Evolutionary conservation across 92 coral and sea anemone species (phyloP).

Genomic region (Paragorgia papillata): DNA sequence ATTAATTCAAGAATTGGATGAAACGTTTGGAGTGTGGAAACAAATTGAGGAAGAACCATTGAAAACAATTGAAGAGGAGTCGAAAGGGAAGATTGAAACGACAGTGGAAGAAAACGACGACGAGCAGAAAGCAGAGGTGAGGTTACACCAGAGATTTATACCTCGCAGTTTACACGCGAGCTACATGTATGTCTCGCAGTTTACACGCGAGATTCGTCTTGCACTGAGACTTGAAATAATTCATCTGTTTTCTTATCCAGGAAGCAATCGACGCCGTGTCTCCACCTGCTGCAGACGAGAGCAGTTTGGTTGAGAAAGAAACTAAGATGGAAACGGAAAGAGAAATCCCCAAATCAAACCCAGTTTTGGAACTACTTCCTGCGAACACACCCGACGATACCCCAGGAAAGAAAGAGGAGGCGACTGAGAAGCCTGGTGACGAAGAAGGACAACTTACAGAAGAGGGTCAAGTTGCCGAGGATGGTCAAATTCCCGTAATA

Average conservation of each 20-base stretch:
- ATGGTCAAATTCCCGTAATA: background rate
- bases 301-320: no score
- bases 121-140: constrained; percentile 62
- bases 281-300: no score
- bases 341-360: constrained; percentile 80
- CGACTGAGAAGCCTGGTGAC: background rate
- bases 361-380: constrained; percentile 82
- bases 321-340: background rate
- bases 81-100: constrained; percentile 65
- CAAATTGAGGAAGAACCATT: background rate
- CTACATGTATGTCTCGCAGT: no score
- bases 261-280: no score
- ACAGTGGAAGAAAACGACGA: constrained; percentile 69
- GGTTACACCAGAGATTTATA: background rate
- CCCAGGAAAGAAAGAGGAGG: constrained; percentile 72
- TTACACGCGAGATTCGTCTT: no score
- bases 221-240: no score
- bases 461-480: constrained; percentile 11
- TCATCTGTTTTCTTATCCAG: no score
- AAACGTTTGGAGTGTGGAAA: constrained; percentile 66
- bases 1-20: constrained; percentile 73
- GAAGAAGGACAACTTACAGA: background rate
- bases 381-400: constrained; percentile 83
- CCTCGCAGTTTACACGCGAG: no score
- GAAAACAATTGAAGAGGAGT: constrained; percentile 35